phyloP scores from a whole-genome alignment of 2,888 invertebrate species.

The Sisyra nigra region DNA sequence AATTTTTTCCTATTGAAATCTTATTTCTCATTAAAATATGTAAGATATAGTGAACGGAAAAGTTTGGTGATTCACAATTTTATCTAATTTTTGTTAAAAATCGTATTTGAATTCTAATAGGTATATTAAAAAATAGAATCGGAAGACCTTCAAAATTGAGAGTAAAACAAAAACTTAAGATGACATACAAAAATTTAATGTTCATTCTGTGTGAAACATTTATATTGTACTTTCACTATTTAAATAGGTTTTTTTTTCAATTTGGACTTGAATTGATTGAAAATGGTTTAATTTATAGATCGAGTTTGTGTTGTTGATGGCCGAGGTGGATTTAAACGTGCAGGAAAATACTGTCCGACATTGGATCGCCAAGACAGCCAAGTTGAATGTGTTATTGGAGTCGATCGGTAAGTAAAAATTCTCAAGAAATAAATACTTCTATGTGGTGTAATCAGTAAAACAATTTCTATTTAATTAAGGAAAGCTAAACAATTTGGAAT shows the following conservation, averaged over 20 bases:
- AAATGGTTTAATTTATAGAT: conserved; percentile 30
- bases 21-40: too few relatives aligned
- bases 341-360: conserved; percentile 43
- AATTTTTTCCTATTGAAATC: too few relatives aligned
- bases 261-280: background rate
- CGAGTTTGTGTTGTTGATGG: conserved; percentile 56
- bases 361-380: conserved; percentile 38
- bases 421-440: background rate
- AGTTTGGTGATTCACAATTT: too few relatives aligned
- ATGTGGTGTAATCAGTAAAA: too few relatives aligned
- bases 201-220: background rate
- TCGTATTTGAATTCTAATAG: too few relatives aligned
- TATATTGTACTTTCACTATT: background rate
- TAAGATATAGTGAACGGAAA: too few relatives aligned
- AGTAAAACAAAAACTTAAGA: background rate
- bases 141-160: background rate
- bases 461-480: too few relatives aligned
- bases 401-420: conserved; percentile 40
- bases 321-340: conserved; percentile 40
- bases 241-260: background rate
- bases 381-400: conserved; percentile 53
- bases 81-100: too few relatives aligned
- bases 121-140: too few relatives aligned
- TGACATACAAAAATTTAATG: background rate
- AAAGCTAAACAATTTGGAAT: too few relatives aligned